Conservation (phyloP, 2,888 invertebrate genomes). For the Nycteola revayana region DNA sequence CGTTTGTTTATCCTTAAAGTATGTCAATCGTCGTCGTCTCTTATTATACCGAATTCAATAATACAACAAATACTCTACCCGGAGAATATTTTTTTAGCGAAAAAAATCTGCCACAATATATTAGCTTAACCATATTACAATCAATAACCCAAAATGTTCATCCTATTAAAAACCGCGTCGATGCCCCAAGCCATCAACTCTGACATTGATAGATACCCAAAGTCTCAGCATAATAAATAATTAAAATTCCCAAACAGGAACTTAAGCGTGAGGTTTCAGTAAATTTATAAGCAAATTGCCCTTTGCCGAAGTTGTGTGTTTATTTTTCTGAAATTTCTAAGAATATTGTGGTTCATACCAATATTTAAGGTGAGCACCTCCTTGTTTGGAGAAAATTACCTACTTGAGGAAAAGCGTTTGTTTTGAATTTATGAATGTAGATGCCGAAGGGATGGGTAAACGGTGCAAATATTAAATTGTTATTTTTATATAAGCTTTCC, state of each 20-base stretch:
- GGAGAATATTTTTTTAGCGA: no score
- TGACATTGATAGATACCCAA: constrained; percentile 50
- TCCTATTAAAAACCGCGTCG: constrained; percentile 18
- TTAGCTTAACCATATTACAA: no score
- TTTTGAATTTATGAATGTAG: no score
- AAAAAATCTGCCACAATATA: no score
- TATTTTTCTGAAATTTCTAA: constrained; percentile 16
- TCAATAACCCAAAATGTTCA: constrained; percentile 25
- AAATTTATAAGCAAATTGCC: constrained; percentile 45
- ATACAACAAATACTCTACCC: not conserved
- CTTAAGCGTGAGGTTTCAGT: constrained; percentile 35
- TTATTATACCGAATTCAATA: not conserved
- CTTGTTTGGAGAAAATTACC: no score
- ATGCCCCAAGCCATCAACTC: constrained; percentile 21
- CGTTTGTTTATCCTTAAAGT: no score
- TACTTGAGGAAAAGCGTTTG: no score
- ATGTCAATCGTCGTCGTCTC: no score
- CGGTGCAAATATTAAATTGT: no score
- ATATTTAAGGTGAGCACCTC: no score
- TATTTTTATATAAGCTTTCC: no score
- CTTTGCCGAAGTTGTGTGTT: constrained; percentile 23
- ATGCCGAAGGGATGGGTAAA: no score
- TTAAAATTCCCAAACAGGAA: constrained; percentile 47
- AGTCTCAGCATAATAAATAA: constrained; percentile 48
- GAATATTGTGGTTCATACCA: not conserved